These are phyloP conservation scores for Nyctibius bracteatus DNA, from an alignment of 2,113 vertebrate genomes.

Conservation along the genomic window DNA sequence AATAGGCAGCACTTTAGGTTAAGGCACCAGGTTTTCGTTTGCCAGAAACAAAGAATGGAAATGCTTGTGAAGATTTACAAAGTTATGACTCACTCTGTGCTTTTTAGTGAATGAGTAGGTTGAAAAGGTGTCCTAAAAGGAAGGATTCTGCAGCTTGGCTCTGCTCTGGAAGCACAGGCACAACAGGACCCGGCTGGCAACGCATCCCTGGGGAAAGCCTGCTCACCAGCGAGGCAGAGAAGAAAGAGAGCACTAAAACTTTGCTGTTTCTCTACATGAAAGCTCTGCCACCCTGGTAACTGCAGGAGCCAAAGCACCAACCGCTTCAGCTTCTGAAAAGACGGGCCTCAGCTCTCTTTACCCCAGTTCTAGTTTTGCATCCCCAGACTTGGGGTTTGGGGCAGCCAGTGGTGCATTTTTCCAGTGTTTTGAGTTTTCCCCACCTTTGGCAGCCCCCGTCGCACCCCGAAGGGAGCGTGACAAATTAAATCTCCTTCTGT, in stretches of 20 bases:
- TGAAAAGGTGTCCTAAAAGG: background rate
- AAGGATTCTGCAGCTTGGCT: background rate
- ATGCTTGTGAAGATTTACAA: background rate
- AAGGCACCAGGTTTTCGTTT: background rate
- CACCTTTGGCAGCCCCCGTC: fast-evolving
- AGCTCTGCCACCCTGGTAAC: background rate
- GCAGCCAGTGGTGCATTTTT: fast-evolving
- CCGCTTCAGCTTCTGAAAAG: background rate
- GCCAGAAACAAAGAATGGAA: background rate
- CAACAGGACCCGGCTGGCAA: background rate
- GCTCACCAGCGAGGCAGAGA: background rate
- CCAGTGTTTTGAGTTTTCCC: background rate
- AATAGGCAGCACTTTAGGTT: background rate
- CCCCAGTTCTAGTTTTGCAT: background rate
- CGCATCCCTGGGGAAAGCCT: background rate
- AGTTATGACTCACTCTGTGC: background rate
- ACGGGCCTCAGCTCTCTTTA: background rate
- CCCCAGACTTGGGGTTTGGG: background rate
- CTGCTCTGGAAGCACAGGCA: background rate
- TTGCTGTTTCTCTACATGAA: fast-evolving
- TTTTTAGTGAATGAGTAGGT: background rate
- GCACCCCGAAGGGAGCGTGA: background rate
- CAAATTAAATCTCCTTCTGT: fast-evolving
- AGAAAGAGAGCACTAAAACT: background rate
- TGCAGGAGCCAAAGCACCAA: background rate